These are phyloP conservation scores for Athene noctua DNA, from an alignment of 2,113 vertebrate genomes.

Conservation along the genomic window DNA sequence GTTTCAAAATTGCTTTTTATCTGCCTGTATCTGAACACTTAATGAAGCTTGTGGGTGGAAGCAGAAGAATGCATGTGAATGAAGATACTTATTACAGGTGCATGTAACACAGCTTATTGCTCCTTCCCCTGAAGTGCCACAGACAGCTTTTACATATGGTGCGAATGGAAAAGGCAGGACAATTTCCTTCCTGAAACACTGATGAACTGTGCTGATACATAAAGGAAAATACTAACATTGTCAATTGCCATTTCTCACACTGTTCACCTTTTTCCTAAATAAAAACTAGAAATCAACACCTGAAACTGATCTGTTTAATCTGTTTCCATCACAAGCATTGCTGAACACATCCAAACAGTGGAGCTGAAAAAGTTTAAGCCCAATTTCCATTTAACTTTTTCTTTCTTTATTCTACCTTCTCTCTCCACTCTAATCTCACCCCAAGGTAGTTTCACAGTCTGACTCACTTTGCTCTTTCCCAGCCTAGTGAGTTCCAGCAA, in stretches of 20 bases:
- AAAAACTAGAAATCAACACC: conserved; percentile 2
- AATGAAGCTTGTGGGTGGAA: not conserved
- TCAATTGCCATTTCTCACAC: not conserved
- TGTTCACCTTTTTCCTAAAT: not conserved
- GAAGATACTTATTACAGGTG: not conserved
- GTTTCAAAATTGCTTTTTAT: not conserved
- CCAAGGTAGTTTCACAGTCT: not conserved
- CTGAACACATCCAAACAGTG: not conserved
- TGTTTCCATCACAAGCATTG: not conserved
- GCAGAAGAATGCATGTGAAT: not conserved
- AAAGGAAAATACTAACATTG: not conserved
- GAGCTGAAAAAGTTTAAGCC: not conserved
- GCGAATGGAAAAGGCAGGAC: not conserved
- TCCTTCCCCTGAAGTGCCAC: not conserved
- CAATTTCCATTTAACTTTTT: not conserved
- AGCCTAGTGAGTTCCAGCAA: not conserved
- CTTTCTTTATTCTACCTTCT: not conserved
- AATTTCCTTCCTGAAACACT: not conserved
- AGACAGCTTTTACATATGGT: not conserved
- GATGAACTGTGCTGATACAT: not conserved
- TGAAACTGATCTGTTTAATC: not conserved
- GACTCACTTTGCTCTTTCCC: conserved; percentile 5
- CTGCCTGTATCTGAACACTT: not conserved
- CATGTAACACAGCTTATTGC: not conserved
- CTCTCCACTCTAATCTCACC: not conserved